Evolutionary conservation across 1,140 invertebrate genomes (phyloP), one percentile per base, ranked within the genome.

Genomic region (Brachionus rotundiformis): DNA sequence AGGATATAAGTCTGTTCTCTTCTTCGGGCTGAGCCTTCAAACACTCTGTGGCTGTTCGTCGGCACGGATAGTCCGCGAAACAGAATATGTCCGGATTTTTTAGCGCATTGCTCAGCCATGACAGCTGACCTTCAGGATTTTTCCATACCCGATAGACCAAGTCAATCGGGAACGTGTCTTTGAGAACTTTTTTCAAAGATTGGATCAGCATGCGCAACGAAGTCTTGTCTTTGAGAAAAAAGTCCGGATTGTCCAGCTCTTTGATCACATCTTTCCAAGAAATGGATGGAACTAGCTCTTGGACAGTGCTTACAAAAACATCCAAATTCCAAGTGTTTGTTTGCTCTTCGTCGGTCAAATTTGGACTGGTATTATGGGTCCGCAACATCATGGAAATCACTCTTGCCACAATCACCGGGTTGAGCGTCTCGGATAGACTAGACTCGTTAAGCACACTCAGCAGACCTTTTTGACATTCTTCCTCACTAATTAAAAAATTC

Each of bases 241-340:
- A 98, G 82, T 94, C 93, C 8, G 92, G 90, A 87, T 97, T 93
- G 86, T 98, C 96, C 33, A 97, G 87, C 86, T 96, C 93, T 77
- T 92, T 86, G 61, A 96, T 92, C 0, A 98, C 94, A 84, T 97
- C 95, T 85, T 92, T 94, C 95, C 95, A 98, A 84, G 92, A 92
- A 36, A 98, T 86, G 84, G 85, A 84, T 19, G 87, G 87, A 84
- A 93, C 92, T 83, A 95, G 88, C 86, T 97, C 95, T 87, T 95
- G 94, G 7, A 96, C 86, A 41, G 93, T 92, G 86, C 95, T 92
- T 7, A 96, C 92, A 87, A 97, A 96, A 65, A 95, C 90, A 85
- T 98, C 95, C 10, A 95, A 91, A 88, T 96, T 96, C 95, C 95
- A 98, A 2, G 93, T 91, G n/a, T 88, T 90, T 80, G 89, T 88